Evolutionary conservation across 2,797 vertebrate genomes (phyloP).

Genomic region (Acrossocheilus wenchowensis): DNA sequence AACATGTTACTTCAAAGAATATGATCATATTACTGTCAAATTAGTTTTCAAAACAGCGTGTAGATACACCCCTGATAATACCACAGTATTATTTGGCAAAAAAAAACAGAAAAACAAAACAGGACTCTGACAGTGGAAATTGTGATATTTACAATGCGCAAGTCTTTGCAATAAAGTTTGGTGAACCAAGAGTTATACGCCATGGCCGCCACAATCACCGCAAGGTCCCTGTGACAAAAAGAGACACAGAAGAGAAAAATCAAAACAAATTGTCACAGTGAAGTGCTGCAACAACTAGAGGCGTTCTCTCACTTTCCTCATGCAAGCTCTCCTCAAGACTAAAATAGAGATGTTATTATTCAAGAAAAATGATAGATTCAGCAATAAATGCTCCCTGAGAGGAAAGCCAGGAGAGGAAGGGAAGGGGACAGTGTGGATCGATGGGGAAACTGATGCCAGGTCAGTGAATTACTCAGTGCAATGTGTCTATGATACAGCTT

Average conservation of each 20-base stretch:
- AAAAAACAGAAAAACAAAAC: constrained; percentile 14
- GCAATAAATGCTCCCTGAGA: constrained; percentile 60
- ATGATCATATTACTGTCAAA: background rate
- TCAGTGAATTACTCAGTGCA: constrained; percentile 75
- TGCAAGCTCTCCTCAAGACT: constrained; percentile 18
- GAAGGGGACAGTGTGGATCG: constrained; percentile 48
- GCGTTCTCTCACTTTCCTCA: background rate
- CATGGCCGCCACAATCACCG: constrained; percentile 89
- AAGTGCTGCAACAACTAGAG: constrained; percentile 65
- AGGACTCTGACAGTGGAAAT: background rate
- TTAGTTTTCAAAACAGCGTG: background rate
- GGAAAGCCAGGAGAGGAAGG: constrained; percentile 50
- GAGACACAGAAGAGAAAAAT: constrained; percentile 44
- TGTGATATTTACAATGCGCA: constrained; percentile 83
- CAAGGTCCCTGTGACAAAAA: constrained; percentile 83
- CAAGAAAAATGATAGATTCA: constrained; percentile 69
- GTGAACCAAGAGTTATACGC: constrained; percentile 94
- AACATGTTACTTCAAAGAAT: background rate
- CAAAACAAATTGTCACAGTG: background rate
- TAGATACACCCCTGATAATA: background rate
- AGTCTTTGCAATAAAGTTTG: constrained; percentile 90
- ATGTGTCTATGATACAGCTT: constrained; percentile 64
- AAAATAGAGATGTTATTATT: constrained; percentile 46
- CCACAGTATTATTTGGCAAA: background rate
- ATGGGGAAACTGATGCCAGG: constrained; percentile 66